A percentile compares a stretch with the other conserved stretches of the same genome.
Conservation (phyloP, 30 jellyfish, hydroid and myxozoan species). For the Hydractinia echinata region DNA sequence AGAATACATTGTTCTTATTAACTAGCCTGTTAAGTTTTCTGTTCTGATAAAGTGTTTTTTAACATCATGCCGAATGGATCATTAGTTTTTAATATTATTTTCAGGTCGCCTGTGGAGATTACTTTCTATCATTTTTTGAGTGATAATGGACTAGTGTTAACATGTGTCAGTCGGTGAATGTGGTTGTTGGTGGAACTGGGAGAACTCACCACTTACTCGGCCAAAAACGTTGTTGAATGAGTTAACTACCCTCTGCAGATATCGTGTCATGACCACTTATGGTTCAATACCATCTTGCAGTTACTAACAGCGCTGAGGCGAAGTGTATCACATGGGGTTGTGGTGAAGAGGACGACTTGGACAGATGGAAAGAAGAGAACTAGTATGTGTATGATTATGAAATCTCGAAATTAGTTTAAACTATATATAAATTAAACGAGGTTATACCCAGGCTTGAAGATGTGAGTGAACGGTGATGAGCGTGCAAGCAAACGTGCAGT, state of each 20-base stretch:
- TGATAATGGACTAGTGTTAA: slow-evolving; percentile 83
- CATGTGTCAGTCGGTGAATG: slow-evolving; percentile 87
- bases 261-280: slow-evolving; percentile 63
- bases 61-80: background rate
- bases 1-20: background rate
- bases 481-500: no score
- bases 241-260: slow-evolving; percentile 60
- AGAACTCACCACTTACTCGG: slow-evolving; percentile 19
- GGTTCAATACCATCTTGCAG: slow-evolving; percentile 78
- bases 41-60: no score
- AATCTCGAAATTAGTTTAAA: no score
- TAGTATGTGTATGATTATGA: slow-evolving; percentile 27
- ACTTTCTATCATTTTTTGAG: slow-evolving; percentile 79
- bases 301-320: slow-evolving; percentile 83
- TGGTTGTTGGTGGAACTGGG: slow-evolving; percentile 86
- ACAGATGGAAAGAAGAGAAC: slow-evolving; percentile 63
- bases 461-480: no score
- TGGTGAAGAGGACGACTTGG: slow-evolving; percentile 96
- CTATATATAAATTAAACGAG: no score
- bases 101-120: slow-evolving; percentile 83
- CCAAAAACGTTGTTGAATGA: slow-evolving; percentile 87
- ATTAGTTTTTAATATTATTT: background rate
- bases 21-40: no score
- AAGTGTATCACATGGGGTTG: slow-evolving; percentile 88
- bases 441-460: no score